Evolutionary conservation across 1,140 invertebrate genomes (phyloP), one percentile per base, ranked within the genome.

Genomic region (Dufourea novaeangliae): DNA sequence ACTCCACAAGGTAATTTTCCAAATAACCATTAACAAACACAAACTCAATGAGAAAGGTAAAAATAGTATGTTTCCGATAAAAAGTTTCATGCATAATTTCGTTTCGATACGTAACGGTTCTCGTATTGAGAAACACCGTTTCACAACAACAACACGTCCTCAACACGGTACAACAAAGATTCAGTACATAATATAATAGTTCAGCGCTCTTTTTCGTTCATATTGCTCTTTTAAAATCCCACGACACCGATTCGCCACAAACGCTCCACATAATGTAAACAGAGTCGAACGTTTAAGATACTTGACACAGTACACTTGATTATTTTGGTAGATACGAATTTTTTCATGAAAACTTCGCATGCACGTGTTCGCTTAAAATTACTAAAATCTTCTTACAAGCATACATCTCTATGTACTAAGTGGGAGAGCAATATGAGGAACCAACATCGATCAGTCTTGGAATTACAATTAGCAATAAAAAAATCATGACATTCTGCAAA

Each of bases 371-470:
- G 10, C 32, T 25, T 70, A 29, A 69, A 7, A 50, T 34, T 71
- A 61, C 17, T 25, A 7, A 56, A 71, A 71, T 59, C 27, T 57
- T 68, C 29, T 11, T 22, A 37, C 57, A 61, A 39, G 34, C 10
- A 56, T 10, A 67, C 37, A 57, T 11, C 25, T 17, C 32, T 5
- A 17, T 50, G 12, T 29, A n/a, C 66, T 56, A 29, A 64, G 69
- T 69, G 29, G 57, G 83, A 86, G 88, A 88, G 88, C 84, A 88
- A 87, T 86, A 84, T 59, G 80, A 80, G 83, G 81, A 89, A 90
- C 89, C 90, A 91, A 91, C 90, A 91, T 88, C 90, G 89, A 90
- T 91, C 90, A 91, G 90, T 91, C 90, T 91, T 91, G 87, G 83
- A 85, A 90, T 90, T 89, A 86, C 84, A 86, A 82, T 90, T 88